Evolutionary conservation across 2,888 invertebrate species (phyloP).

Genomic region (Phania funesta): DNA sequence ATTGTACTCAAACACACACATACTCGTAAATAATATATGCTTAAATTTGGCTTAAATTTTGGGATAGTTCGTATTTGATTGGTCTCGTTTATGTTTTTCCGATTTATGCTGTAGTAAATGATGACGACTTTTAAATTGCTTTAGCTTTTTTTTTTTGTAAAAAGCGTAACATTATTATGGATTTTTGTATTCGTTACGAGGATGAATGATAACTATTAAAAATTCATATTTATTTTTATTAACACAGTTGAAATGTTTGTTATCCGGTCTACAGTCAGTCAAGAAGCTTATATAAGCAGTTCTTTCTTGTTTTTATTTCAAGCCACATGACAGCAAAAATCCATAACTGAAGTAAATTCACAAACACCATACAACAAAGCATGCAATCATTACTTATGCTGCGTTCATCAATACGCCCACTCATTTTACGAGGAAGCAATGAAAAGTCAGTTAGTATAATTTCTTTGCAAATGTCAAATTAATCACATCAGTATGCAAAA

Average conservation of each 20-base stretch:
- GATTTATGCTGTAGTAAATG: slow-evolving; percentile 39
- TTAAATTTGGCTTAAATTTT: not conserved
- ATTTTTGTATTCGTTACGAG: slow-evolving; percentile 11
- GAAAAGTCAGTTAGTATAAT: no score
- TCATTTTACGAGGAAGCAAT: no score
- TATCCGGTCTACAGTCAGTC: not conserved
- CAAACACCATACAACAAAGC: no score
- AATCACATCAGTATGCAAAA: no score
- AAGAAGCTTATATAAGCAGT: not conserved
- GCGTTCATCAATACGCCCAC: no score
- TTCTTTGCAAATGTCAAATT: no score
- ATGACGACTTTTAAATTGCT: slow-evolving; percentile 47
- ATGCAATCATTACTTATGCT: no score
- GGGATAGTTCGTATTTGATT: no score
- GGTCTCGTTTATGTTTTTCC: not conserved
- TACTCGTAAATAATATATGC: not conserved
- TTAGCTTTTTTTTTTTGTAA: slow-evolving; percentile 14
- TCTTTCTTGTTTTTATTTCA: slow-evolving; percentile 10
- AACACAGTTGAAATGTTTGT: slow-evolving; percentile 47
- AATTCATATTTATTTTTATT: slow-evolving; percentile 58
- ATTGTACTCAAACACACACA: not conserved
- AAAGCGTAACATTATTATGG: slow-evolving; percentile 41
- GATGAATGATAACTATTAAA: slow-evolving; percentile 42
- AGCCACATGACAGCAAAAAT: not conserved
- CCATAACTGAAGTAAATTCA: not conserved